Percentiles rank a stretch among this genome's conserved stretches.
These are phyloP conservation scores for Dallia pectoralis DNA, from an alignment of 2,797 vertebrate genomes.

Conservation along the genomic window DNA sequence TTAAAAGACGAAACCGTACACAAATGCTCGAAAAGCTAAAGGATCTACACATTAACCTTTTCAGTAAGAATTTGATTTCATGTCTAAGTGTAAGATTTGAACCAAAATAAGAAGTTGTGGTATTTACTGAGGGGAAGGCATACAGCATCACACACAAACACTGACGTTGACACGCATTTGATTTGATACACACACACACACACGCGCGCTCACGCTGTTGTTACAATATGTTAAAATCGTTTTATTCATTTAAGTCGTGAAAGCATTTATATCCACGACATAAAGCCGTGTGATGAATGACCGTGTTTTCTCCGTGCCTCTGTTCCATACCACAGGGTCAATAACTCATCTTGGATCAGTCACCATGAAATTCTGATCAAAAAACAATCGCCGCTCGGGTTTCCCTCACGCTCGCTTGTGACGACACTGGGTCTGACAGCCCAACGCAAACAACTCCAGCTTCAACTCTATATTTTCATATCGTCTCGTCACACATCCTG, in stretches of 20 bases:
- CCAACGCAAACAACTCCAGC: constrained; percentile 56
- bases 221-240: constrained; percentile 27
- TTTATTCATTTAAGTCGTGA: constrained; percentile 45
- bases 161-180: too few species aligned
- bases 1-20: too few species aligned
- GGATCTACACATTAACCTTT: too few species aligned
- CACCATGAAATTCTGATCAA: constrained; percentile 71
- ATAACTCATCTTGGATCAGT: constrained; percentile 74
- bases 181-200: not conserved
- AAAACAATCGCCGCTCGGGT: constrained; percentile 54
- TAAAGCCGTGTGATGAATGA: constrained; percentile 65
- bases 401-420: constrained; percentile 61
- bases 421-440: constrained; percentile 45
- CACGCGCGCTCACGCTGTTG: not conserved
- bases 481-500: constrained; percentile 42
- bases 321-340: constrained; percentile 64
- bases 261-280: constrained; percentile 54
- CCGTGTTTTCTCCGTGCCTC: constrained; percentile 56
- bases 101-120: too few species aligned
- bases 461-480: constrained; percentile 48
- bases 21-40: too few species aligned
- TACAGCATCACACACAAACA: too few species aligned
- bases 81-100: too few species aligned
- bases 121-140: too few species aligned
- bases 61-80: too few species aligned